Percentiles rank a stretch among this genome's conserved stretches.
Conservation (phyloP, 2,888 invertebrate species). For the Plebejus anna region DNA sequence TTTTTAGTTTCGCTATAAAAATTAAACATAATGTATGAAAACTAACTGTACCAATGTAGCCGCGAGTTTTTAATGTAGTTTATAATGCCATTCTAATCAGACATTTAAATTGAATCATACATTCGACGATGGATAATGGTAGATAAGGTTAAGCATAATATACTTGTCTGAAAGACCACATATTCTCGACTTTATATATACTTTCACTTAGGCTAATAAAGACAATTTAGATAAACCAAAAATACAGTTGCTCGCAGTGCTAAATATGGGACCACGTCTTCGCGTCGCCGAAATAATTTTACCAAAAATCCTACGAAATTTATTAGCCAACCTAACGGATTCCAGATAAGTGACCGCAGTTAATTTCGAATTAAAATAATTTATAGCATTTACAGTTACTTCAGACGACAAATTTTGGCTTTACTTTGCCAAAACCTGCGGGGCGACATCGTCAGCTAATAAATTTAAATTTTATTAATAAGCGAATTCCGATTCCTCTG, state of each 20-base stretch:
- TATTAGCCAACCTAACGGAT: constrained; percentile 16
- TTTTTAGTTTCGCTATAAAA: too few relatives aligned
- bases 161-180: too few relatives aligned
- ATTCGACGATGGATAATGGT: too few relatives aligned
- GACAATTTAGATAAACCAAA: background rate
- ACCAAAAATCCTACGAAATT: constrained; percentile 7
- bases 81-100: background rate
- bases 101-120: background rate
- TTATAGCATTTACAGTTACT: constrained; percentile 10
- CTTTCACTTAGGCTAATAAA: background rate
- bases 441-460: constrained; percentile 4
- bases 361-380: constrained; percentile 17
- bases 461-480: constrained; percentile 7
- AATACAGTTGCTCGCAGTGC: background rate
- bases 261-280: background rate
- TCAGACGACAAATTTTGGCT: constrained; percentile 4
- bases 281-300: background rate
- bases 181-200: background rate
- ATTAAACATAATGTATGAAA: too few relatives aligned
- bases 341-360: constrained; percentile 8
- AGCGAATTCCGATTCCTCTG: background rate
- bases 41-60: too few relatives aligned
- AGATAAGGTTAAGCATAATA: too few relatives aligned
- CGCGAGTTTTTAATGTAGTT: too few relatives aligned
- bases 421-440: background rate